Evolutionary conservation across 2,888 invertebrate species (phyloP).

Genomic region (Endomychus coccineus): DNA sequence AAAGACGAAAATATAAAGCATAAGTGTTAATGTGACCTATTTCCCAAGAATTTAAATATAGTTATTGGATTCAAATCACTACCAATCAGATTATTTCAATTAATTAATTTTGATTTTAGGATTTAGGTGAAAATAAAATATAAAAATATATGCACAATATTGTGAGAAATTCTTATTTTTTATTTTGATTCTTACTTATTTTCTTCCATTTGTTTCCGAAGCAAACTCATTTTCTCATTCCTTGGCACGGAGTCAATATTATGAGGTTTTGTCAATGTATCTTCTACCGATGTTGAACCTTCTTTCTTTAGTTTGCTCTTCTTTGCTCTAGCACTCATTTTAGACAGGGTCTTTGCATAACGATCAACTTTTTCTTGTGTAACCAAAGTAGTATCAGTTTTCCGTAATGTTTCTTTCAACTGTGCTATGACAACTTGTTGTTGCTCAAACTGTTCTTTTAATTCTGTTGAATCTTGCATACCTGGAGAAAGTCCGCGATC

Average conservation of each 20-base stretch:
- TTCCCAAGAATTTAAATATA: too few relatives aligned
- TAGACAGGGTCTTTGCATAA: conserved; percentile 41
- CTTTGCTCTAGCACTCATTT: conserved; percentile 38
- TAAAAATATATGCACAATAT: too few relatives aligned
- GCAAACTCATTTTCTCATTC: conserved; percentile 47
- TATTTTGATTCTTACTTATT: conserved; percentile 39
- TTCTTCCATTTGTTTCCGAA: conserved; percentile 50
- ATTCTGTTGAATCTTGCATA: conserved; percentile 6
- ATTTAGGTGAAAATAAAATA: too few relatives aligned
- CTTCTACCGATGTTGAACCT: conserved; percentile 19
- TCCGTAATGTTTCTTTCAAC: conserved; percentile 42
- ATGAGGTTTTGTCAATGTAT: conserved; percentile 20
- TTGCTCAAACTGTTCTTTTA: conserved; percentile 13
- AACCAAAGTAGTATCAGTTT: conserved; percentile 39
- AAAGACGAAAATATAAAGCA: too few relatives aligned
- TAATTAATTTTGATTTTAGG: too few relatives aligned
- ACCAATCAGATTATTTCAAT: too few relatives aligned
- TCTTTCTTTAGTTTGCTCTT: conserved; percentile 29
- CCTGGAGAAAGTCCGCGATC: conserved; percentile 7
- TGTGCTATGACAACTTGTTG: conserved; percentile 38
- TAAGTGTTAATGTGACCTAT: too few relatives aligned
- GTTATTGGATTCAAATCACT: too few relatives aligned
- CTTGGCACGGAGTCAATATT: conserved; percentile 42
- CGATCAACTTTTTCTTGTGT: conserved; percentile 43
- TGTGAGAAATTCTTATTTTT: not conserved